Percentiles rank a stretch among this genome's conserved stretches.
Evolutionary conservation across 2,113 vertebrate genomes (phyloP).

Genomic region (Pampusana beccarii): DNA sequence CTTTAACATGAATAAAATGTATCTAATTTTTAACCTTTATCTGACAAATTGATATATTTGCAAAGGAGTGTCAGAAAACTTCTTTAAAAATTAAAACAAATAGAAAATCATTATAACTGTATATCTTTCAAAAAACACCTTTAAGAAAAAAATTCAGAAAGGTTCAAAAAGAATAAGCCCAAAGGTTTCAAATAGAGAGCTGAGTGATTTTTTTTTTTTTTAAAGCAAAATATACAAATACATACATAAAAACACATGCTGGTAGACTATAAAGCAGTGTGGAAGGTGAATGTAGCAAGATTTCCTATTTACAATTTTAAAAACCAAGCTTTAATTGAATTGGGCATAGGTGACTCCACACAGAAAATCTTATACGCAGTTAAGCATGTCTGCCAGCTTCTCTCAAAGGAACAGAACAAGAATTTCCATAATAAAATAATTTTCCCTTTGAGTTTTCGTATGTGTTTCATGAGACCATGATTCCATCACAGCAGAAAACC

Average conservation of each 20-base stretch:
- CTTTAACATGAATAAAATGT: constrained; percentile 76
- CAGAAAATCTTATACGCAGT: neutral
- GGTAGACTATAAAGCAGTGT: neutral
- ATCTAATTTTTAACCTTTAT: constrained; percentile 78
- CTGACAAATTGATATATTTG: constrained; percentile 73
- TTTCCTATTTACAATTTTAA: constrained; percentile 26
- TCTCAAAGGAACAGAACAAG: neutral
- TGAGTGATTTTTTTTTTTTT: neutral
- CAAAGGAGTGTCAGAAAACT: constrained; percentile 63
- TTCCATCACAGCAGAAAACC: neutral
- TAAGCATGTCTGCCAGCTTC: constrained; percentile 1
- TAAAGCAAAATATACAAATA: neutral
- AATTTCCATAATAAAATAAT: constrained; percentile 27
- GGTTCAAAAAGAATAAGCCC: neutral
- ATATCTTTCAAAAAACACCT: constrained; percentile 23
- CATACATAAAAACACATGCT: neutral
- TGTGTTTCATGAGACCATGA: neutral
- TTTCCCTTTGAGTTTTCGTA: neutral
- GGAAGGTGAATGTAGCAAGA: neutral
- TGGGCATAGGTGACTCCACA: neutral
- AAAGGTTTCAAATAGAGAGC: constrained; percentile 4
- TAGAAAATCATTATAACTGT: constrained; percentile 1
- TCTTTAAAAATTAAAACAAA: constrained; percentile 52
- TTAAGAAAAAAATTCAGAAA: constrained; percentile 23
- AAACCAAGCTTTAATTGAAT: constrained; percentile 9